Evolutionary conservation across 2,888 invertebrate genomes (phyloP), one percentile per base, ranked within the genome.

Genomic region (Pterostichus niger): DNA sequence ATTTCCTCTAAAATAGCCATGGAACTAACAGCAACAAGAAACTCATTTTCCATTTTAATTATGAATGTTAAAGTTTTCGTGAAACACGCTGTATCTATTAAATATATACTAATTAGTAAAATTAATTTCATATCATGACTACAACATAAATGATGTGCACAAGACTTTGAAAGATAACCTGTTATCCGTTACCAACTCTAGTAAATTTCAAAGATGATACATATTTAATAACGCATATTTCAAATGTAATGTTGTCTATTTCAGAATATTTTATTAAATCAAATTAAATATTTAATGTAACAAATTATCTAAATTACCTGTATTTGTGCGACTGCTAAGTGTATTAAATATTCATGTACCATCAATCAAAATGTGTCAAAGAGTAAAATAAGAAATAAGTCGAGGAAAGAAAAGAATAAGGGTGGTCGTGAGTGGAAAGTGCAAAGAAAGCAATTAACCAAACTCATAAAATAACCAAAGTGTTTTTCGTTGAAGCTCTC

Each of bases 391-490:
- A 31, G 56, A 33, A 61, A 49, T 49, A 61, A 31, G 33, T 9
- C 11, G 59, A 61, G 4, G 24, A 49, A 59, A 61, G 31, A 61
- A 61, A 61, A 61, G 11, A 61, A 24, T 59, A 59, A 59, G 59
- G 31, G 61, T n/a, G 33, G 61, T n/a, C 31, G 61, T 61, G 2
- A 33, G 33, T 61, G 61, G 49, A 35, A 24, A 61, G 35, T 61
- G 61, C n/a, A 61, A 61, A 33, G 68, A 68, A 80, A 68, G 68
- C 68, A 80, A 80, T 80, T 68, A 80, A 80, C 80, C 68, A 80
- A 80, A 68, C 64, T 80, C 80, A 80, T 80, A 80, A 80, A 80
- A 80, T 80, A 80, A 80, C 52, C 68, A 80, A 40, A 77, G 68
- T 80, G 80, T 80, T 68, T 80, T 80, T 68, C 49, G 44, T 49